Percentiles rank a stretch among this genome's conserved stretches.
These are phyloP conservation scores for Molossus alvarezi DNA, from an alignment of 2,797 vertebrate genomes.

Conservation along the genomic window DNA sequence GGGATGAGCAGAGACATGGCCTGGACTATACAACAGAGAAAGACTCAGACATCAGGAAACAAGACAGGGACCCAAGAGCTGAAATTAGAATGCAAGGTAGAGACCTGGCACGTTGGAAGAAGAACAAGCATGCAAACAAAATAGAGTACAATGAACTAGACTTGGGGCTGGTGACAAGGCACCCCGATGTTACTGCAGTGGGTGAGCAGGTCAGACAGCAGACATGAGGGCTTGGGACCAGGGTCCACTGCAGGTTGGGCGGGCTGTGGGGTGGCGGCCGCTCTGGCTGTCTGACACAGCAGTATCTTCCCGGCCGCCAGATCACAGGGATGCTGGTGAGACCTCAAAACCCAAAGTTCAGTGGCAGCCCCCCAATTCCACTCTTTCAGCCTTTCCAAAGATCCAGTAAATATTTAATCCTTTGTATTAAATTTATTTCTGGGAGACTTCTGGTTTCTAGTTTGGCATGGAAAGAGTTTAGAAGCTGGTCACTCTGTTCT, in stretches of 20 bases:
- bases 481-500: neutral
- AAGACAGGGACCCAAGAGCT: neutral
- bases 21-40: neutral
- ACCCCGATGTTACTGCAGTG: neutral
- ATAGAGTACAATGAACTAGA: neutral
- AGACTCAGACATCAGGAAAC: neutral
- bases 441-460: neutral
- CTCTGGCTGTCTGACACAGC: fast-evolving
- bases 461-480: neutral
- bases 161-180: neutral
- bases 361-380: neutral
- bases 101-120: neutral
- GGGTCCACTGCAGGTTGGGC: neutral
- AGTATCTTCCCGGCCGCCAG: neutral
- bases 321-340: neutral
- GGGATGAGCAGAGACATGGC: neutral
- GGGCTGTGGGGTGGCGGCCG: neutral
- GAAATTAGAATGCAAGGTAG: neutral
- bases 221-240: neutral
- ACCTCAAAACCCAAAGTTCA: neutral
- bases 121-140: neutral
- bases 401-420: neutral
- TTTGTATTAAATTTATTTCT: neutral
- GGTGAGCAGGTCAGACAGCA: neutral
- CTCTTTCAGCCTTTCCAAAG: neutral